A percentile compares a stretch with the other conserved stretches of the same genome.
These are phyloP conservation scores for Drosophila pandora DNA, from an alignment of 1,140 invertebrate species.

Conservation along the genomic window DNA sequence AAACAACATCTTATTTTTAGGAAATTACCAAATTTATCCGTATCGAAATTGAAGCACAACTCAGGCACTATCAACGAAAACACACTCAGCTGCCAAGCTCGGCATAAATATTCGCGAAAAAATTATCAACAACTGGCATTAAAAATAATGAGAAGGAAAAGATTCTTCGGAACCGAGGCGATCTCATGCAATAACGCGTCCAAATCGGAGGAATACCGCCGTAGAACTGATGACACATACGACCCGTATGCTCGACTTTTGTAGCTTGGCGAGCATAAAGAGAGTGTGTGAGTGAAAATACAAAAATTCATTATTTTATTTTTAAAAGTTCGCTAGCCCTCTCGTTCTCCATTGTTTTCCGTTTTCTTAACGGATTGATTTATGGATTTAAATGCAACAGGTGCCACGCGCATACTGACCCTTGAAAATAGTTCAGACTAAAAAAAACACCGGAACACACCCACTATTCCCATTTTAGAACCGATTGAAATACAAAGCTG, in stretches of 20 bases:
- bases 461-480: conserved; percentile 33
- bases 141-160: conserved; percentile 18
- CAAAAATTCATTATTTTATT: conserved; percentile 60
- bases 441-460: neutral
- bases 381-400: conserved; percentile 70
- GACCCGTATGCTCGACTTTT: conserved; percentile 48
- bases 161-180: conserved; percentile 22
- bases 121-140: conserved; percentile 65
- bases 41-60: neutral
- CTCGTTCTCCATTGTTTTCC: conserved; percentile 44
- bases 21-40: conserved; percentile 46
- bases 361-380: conserved; percentile 55
- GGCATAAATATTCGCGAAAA: conserved; percentile 24
- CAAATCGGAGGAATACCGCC: conserved; percentile 59
- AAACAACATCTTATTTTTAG: conserved; percentile 3
- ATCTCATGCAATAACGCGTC: conserved; percentile 49
- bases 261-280: conserved; percentile 53
- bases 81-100: conserved; percentile 56
- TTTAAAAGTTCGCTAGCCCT: conserved; percentile 54
- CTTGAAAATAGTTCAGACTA: conserved; percentile 17
- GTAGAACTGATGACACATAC: conserved; percentile 65
- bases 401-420: conserved; percentile 40
- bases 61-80: conserved; percentile 4
- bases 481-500: conserved; percentile 34
- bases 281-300: conserved; percentile 47